Conservation (phyloP, 2,888 invertebrate species). For the Hydrotaea cyrtoneurina region DNA sequence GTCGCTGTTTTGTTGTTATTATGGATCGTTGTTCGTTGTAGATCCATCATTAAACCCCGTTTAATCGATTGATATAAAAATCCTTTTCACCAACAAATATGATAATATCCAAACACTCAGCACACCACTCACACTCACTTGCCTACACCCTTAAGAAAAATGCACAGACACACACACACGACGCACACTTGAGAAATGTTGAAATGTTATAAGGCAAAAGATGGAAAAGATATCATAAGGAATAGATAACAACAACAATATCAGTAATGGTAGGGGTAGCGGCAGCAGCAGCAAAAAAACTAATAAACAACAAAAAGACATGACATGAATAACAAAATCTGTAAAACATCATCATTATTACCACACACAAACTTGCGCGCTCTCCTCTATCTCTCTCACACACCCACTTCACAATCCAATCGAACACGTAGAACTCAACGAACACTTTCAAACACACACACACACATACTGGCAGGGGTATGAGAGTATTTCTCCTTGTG, state of each 20-base stretch:
- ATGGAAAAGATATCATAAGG: not conserved
- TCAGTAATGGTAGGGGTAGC: not conserved
- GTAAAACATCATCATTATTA: constrained; percentile 34
- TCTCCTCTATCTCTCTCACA: not conserved
- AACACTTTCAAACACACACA: not conserved
- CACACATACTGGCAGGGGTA: not conserved
- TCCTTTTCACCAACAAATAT: constrained; percentile 33
- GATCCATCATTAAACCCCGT: constrained; percentile 8
- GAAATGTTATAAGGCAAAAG: not conserved
- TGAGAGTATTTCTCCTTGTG: too few species aligned
- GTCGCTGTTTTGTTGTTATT: not conserved
- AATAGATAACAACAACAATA: constrained; percentile 15
- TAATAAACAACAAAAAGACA: constrained; percentile 52
- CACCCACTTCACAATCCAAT: not conserved
- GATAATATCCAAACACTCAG: constrained; percentile 9
- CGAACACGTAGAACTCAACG: not conserved
- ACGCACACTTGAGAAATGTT: not conserved
- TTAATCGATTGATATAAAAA: constrained; percentile 32
- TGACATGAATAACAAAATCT: constrained; percentile 55
- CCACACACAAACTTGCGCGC: not conserved
- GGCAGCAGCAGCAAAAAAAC: constrained; percentile 24
- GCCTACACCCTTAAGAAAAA: not conserved
- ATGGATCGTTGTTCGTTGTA: constrained; percentile 8
- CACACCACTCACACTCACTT: not conserved
- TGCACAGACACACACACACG: not conserved